Conservation (phyloP, 2,797 vertebrate species). For the Calcarius lapponicus region DNA sequence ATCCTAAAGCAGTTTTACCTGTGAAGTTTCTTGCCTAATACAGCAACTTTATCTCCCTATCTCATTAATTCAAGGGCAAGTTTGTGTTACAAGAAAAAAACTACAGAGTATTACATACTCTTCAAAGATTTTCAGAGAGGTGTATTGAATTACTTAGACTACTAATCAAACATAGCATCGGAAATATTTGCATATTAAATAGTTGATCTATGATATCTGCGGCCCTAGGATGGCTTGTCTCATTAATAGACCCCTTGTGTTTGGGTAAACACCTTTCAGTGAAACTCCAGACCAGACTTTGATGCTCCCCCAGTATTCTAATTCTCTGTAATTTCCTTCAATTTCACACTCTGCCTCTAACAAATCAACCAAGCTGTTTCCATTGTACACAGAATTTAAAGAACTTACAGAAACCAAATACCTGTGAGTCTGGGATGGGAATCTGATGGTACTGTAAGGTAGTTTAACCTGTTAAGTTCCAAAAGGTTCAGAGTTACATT, state of each 20-base stretch:
- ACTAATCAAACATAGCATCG: neutral
- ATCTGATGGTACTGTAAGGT: neutral
- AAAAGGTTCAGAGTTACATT: neutral
- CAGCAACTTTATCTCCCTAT: neutral
- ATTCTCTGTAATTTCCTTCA: neutral
- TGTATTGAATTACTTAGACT: neutral
- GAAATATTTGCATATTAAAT: neutral
- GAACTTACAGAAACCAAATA: neutral
- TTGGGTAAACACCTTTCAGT: neutral
- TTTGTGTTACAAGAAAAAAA: neutral
- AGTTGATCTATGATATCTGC: neutral
- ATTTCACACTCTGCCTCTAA: neutral
- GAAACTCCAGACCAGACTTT: neutral
- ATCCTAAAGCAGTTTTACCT: neutral
- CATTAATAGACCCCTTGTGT: neutral
- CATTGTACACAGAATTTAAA: neutral
- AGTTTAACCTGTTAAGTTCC: neutral
- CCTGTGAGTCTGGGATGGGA: neutral
- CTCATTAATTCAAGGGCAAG: neutral
- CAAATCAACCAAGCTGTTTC: neutral
- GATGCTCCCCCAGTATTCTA: neutral
- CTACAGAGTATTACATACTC: neutral
- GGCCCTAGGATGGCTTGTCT: neutral
- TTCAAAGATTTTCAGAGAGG: neutral
- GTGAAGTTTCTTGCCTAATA: slow-evolving; percentile 1